Evolutionary conservation across 2,888 invertebrate genomes (phyloP).

Genomic region (Myopa testacea): DNA sequence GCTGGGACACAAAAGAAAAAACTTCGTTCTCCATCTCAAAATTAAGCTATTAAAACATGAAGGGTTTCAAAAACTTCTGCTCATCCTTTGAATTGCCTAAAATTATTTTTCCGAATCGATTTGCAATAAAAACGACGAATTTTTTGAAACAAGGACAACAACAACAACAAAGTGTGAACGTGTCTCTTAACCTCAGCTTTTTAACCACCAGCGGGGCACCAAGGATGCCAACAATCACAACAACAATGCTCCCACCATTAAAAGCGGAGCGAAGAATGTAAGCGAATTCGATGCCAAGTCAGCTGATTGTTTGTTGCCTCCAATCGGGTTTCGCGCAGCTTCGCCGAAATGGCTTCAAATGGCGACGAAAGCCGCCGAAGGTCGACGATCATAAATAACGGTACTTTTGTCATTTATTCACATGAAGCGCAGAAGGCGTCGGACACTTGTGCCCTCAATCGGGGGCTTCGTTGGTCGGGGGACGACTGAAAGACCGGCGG

Average conservation of each 20-base stretch:
- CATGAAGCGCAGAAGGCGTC: constrained; percentile 50
- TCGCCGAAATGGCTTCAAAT: constrained; percentile 33
- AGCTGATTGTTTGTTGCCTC: not conserved
- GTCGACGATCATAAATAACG: constrained; percentile 63
- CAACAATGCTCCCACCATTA: constrained; percentile 8
- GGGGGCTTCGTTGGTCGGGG: not conserved
- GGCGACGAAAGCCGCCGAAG: constrained; percentile 41
- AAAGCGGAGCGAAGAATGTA: not conserved
- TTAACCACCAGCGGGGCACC: not conserved
- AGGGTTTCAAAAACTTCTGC: not conserved
- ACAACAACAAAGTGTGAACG: constrained; percentile 7
- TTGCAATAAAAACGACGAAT: constrained; percentile 57
- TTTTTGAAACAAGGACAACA: constrained; percentile 44
- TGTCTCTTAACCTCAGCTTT: constrained; percentile 11
- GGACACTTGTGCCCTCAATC: not conserved
- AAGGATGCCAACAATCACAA: not conserved
- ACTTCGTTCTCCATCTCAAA: constrained; percentile 9
- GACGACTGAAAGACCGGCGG: not conserved
- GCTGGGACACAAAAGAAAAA: too few relatives aligned
- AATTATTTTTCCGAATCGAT: constrained; percentile 55
- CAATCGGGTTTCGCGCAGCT: too few relatives aligned
- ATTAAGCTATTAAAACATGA: not conserved
- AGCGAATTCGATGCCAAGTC: constrained; percentile 22
- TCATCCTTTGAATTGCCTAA: constrained; percentile 40
- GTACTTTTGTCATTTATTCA: constrained; percentile 64